These are phyloP conservation scores for crab-eating macaque (Macaca fascicularis) DNA, from an alignment of 2,113 vertebrate genomes.

Conservation along the genomic window DNA sequence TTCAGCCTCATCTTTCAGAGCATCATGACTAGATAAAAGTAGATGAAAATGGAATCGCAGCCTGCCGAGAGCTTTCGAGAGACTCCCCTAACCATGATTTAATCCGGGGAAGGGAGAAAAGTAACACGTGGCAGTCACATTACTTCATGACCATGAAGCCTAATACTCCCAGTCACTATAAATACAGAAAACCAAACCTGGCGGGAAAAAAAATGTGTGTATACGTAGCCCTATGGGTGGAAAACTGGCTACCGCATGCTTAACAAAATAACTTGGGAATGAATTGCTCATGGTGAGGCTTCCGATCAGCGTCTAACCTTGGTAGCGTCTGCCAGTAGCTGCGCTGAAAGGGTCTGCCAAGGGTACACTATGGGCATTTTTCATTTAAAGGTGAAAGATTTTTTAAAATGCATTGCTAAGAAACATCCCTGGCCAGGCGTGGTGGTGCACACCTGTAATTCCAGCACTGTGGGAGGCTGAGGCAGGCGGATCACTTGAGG, in stretches of 20 bases:
- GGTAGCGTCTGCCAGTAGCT: background rate
- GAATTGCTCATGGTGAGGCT: background rate
- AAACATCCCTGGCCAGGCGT: background rate
- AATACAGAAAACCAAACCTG: background rate
- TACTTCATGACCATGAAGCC: background rate
- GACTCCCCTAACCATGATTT: background rate
- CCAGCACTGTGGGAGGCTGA: background rate
- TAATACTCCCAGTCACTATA: background rate
- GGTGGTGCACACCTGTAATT: background rate
- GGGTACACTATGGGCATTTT: too few relatives aligned
- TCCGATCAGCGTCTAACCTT: background rate
- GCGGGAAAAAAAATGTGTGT: background rate
- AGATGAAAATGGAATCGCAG: background rate
- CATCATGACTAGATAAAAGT: too few relatives aligned
- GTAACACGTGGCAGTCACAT: background rate
- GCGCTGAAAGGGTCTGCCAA: background rate
- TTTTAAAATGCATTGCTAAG: too few relatives aligned
- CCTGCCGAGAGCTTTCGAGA: background rate
- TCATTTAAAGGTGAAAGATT: too few relatives aligned
- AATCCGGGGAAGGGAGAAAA: background rate
- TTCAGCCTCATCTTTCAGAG: too few relatives aligned
- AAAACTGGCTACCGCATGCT: background rate
- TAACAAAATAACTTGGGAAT: background rate
- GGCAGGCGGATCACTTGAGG: background rate
- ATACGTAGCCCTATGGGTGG: background rate